Base-by-base conservation (phyloP, 2,888 invertebrate genomes). In the Acanthopleura granulata region DNA sequence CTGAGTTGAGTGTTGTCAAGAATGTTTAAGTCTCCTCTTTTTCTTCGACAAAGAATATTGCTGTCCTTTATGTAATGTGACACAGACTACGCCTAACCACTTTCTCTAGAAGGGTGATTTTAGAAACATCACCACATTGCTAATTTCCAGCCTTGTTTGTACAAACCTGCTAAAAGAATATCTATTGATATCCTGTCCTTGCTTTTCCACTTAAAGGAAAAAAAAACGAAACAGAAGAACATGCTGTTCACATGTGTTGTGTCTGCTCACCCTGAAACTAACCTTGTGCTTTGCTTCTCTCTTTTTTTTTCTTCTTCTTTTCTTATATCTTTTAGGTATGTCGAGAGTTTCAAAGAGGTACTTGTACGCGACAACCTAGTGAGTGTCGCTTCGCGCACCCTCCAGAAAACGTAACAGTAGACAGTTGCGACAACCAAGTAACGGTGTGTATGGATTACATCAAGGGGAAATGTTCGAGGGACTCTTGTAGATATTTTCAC, bases 371-470 rank as follows among this genome's bases (percentile, higher is more conserved):
- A 93, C 95, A 95, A 92, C 97, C 97, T 94, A 94, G 95, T 92
- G 97, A 97, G 94, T 98, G 97, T 94, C 97, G 97, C 94, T 97
- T 96, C 95, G 97, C 97, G 93, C 97, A 97, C 94, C 97, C 97
- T 93, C 95, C 96, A 93, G 89, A 97, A 93, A 91, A 96, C 93
- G 96, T 97, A 93, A 95, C 95, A 93, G 95, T 96, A 93, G 97
- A 96, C 82, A 80, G 84, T 94, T 95, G 95, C 93, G 97, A 97
- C 94, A 97, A 97, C 95, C 95, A 96, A 83, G 97, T 97, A 94
- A 97, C 97, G 94, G 97, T 97, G 94, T 98, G 98, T 96, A 97
- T 97, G 97, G 97, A 98, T 95, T 97, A 96, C 94, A 95, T 97
- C 80, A 89, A 90, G 86, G 89, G 90, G 80, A 90, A 90, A 94